A percentile compares a stretch with the other conserved stretches of the same genome.
These are phyloP conservation scores for Epiperipatus broadwayi DNA, from an alignment of 2,888 invertebrate genomes.

Conservation along the genomic window DNA sequence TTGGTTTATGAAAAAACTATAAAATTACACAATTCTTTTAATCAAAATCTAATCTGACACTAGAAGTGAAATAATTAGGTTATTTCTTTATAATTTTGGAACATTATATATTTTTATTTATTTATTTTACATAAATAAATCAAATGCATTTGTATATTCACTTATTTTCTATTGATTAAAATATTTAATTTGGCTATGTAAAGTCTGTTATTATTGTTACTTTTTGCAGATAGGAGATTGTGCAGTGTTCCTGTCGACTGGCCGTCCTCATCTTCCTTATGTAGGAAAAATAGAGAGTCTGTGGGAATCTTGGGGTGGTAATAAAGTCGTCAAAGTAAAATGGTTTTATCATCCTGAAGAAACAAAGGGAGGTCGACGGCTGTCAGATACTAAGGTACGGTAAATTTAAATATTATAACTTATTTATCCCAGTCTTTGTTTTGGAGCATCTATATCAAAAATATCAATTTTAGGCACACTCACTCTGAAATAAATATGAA, in stretches of 20 bases:
- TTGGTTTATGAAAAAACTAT: no score
- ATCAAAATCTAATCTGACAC: no score
- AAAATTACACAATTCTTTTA: no score
- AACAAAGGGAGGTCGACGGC: slow-evolving; percentile 43
- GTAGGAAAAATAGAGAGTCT: slow-evolving; percentile 76
- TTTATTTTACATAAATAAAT: neutral
- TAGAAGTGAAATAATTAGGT: no score
- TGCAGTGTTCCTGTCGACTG: slow-evolving; percentile 84
- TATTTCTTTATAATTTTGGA: no score
- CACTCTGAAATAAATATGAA: no score
- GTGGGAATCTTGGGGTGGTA: slow-evolving; percentile 69
- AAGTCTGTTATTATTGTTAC: no score
- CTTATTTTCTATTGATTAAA: slow-evolving; percentile 15
- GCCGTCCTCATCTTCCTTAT: slow-evolving; percentile 73
- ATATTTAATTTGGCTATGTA: neutral
- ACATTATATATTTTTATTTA: slow-evolving; percentile 10
- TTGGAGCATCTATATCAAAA: neutral
- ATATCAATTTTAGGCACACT: no score
- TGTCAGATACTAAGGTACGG: slow-evolving; percentile 40
- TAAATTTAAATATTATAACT: no score
- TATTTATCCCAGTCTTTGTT: slow-evolving; percentile 6
- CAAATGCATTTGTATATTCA: neutral
- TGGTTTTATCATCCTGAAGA: slow-evolving; percentile 98
- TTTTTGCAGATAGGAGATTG: slow-evolving; percentile 61
- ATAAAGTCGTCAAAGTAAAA: slow-evolving; percentile 74